A percentile compares a stretch with the other conserved stretches of the same genome.
These are phyloP conservation scores for Enteromius viviparus DNA, from an alignment of 2,797 vertebrate species.

Conservation along the genomic window DNA sequence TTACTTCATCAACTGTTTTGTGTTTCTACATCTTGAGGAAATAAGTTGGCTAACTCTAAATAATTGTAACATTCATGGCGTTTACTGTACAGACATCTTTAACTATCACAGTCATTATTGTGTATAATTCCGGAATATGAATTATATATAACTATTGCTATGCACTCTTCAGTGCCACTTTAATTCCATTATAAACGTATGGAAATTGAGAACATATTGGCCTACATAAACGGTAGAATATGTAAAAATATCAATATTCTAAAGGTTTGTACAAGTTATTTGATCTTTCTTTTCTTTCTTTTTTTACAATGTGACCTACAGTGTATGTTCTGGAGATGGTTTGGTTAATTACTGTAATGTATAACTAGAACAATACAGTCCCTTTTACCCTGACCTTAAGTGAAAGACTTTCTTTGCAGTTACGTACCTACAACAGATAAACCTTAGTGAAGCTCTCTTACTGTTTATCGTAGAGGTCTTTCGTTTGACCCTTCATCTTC, in stretches of 20 bases:
- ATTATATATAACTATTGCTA: not conserved
- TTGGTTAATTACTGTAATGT: constrained; percentile 11
- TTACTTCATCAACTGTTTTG: not conserved
- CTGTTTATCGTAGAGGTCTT: constrained; percentile 16
- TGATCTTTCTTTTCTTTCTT: too few species aligned
- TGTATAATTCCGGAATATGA: not conserved
- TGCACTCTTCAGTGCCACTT: not conserved
- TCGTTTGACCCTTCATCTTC: not conserved
- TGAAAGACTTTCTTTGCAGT: not conserved
- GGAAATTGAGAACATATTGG: not conserved
- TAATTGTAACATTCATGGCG: not conserved
- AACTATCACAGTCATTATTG: not conserved
- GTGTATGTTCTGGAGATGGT: not conserved
- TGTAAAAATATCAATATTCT: too few species aligned
- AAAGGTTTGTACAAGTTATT: not conserved
- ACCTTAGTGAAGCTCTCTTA: not conserved
- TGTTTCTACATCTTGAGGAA: not conserved
- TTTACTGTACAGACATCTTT: not conserved
- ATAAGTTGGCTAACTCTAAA: not conserved
- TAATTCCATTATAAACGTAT: not conserved
- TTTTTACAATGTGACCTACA: not conserved
- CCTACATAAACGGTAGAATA: not conserved
- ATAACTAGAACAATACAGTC: constrained; percentile 23
- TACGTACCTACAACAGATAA: not conserved
- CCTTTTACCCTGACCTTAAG: not conserved